Conservation (phyloP, 2,797 vertebrate genomes). For the Emys orbicularis region DNA sequence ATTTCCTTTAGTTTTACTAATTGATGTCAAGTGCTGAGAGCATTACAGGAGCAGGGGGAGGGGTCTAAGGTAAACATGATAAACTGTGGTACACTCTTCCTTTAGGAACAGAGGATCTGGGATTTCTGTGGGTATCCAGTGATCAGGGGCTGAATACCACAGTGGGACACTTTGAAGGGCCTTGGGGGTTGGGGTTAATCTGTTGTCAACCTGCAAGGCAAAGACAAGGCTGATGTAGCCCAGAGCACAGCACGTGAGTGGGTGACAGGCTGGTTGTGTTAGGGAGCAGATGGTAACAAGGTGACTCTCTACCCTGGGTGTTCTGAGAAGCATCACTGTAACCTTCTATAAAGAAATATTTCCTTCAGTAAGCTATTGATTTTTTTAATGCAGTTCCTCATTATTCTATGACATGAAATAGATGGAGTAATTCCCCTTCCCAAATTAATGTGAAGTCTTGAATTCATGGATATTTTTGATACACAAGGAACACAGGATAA, state of each 20-base stretch:
- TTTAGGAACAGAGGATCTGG: background rate
- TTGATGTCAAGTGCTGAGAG: no score
- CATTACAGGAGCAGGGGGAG: no score
- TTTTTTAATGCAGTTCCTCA: background rate
- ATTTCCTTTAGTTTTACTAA: no score
- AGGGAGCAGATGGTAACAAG: background rate
- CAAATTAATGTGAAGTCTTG: background rate
- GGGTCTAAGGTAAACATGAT: no score
- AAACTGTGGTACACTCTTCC: background rate
- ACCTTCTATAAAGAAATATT: background rate
- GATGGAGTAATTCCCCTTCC: background rate
- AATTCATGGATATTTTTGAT: background rate
- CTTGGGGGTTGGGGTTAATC: background rate
- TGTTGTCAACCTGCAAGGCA: background rate
- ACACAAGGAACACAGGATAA: background rate
- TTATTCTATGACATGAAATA: background rate
- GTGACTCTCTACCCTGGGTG: background rate
- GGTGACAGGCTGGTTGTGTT: background rate
- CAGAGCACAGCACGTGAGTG: background rate
- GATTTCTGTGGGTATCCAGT: background rate
- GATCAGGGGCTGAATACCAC: background rate
- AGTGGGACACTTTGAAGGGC: background rate
- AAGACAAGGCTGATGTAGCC: background rate
- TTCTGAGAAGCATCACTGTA: background rate
- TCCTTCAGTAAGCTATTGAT: background rate